Evolutionary conservation across 2,113 vertebrate species (phyloP).

Genomic region (Seriola dumerili): DNA sequence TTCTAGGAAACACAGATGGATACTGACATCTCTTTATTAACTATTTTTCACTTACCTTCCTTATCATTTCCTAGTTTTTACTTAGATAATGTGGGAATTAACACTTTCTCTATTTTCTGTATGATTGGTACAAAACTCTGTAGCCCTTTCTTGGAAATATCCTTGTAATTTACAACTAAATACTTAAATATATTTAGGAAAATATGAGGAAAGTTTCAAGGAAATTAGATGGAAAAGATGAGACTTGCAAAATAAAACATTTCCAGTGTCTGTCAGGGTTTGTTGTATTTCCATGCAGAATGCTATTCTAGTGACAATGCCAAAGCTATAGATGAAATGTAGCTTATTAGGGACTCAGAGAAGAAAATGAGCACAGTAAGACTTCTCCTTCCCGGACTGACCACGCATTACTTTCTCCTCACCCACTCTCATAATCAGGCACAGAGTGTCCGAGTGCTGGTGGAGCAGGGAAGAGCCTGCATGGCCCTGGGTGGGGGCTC

Average conservation of each 20-base stretch:
- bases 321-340: not conserved
- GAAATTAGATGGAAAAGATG: too few species aligned
- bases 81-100: not conserved
- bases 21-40: not conserved
- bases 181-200: not conserved
- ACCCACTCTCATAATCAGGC: slow-evolving; percentile 2
- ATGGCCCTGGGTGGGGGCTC: slow-evolving; percentile 9
- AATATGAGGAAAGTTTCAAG: not conserved
- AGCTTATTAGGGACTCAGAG: not conserved
- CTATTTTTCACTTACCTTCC: not conserved
- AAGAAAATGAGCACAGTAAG: slow-evolving; percentile 2
- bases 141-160: too few species aligned
- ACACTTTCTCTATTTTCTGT: not conserved
- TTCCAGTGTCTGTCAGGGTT: not conserved
- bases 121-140: too few species aligned
- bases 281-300: too few species aligned
- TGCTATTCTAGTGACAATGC: not conserved
- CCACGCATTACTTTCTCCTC: slow-evolving; percentile 14
- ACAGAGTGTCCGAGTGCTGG: not conserved
- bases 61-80: not conserved
- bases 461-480: slow-evolving; percentile 11
- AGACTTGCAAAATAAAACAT: not conserved
- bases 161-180: too few species aligned
- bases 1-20: too few species aligned
- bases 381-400: slow-evolving; percentile 26